Evolutionary conservation across 2,113 vertebrate genomes (phyloP).

Genomic region (Cyprinodon variegatus): DNA sequence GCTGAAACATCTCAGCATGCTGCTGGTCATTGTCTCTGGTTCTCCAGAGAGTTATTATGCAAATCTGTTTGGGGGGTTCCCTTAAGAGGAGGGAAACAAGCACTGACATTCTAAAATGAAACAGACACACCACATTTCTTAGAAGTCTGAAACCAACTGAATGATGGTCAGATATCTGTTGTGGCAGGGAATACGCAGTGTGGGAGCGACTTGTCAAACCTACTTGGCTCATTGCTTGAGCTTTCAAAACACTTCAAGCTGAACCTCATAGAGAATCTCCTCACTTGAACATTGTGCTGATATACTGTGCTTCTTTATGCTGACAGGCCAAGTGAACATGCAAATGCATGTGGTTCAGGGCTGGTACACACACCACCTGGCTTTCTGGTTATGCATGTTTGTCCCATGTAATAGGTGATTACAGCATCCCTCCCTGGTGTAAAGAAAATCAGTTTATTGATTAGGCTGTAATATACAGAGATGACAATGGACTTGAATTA

Average conservation of each 20-base stretch:
- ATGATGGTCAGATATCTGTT: neutral
- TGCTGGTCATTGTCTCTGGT: neutral
- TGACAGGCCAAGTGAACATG: slow-evolving; percentile 55
- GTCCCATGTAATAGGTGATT: slow-evolving; percentile 16
- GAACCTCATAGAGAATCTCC: slow-evolving; percentile 19
- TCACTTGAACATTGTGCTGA: slow-evolving; percentile 31
- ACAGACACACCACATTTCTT: neutral
- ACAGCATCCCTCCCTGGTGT: slow-evolving; percentile 16
- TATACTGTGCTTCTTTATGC: slow-evolving; percentile 16
- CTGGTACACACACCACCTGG: neutral
- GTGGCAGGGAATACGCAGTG: neutral
- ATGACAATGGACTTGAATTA: slow-evolving; percentile 42
- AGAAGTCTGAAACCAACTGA: neutral
- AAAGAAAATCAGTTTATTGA: slow-evolving; percentile 41
- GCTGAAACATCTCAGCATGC: neutral
- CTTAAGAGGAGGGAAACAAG: neutral
- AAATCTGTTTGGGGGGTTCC: neutral
- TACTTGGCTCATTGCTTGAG: slow-evolving; percentile 12
- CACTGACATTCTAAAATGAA: neutral
- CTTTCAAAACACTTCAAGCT: slow-evolving; percentile 34
- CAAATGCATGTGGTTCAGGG: slow-evolving; percentile 34
- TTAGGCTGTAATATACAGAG: slow-evolving; percentile 10
- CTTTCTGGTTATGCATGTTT: neutral
- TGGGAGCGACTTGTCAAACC: neutral
- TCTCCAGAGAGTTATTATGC: slow-evolving; percentile 10